A percentile compares a stretch with the other conserved stretches of the same genome.
These are phyloP conservation scores for Condylostylus longicornis DNA, from an alignment of 1,140 invertebrate species.

Conservation along the genomic window DNA sequence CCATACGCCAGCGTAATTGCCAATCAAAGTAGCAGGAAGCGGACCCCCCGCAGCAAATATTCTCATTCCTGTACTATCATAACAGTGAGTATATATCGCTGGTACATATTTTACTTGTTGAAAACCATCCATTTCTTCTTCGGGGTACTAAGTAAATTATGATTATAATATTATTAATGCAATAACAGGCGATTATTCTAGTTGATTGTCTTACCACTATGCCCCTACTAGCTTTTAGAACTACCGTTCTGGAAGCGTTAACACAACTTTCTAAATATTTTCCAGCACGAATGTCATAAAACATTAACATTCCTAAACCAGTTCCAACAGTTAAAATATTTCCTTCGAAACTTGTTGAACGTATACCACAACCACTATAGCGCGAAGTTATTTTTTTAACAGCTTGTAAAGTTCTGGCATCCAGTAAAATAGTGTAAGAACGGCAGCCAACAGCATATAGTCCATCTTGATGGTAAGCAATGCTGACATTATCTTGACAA, in stretches of 20 bases:
- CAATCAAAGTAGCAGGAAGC: conserved; percentile 72
- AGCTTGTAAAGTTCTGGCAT: conserved; percentile 69
- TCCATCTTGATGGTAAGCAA: conserved; percentile 65
- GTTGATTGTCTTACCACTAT: conserved; percentile 58
- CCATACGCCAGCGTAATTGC: conserved; percentile 61
- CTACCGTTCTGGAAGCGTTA: conserved; percentile 72
- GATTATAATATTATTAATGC: not conserved
- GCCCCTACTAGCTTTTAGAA: conserved; percentile 75
- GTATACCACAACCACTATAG: conserved; percentile 70
- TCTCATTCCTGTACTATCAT: conserved; percentile 77
- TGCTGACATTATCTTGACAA: conserved; percentile 83
- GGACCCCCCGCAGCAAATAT: conserved; percentile 90
- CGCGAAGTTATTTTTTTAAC: conserved; percentile 53
- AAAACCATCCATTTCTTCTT: conserved; percentile 67
- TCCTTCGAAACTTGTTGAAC: conserved; percentile 79
- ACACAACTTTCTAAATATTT: conserved; percentile 85
- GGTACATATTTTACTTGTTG: conserved; percentile 77
- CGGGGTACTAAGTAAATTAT: conserved; percentile 49
- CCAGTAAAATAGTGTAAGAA: conserved; percentile 78
- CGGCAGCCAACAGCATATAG: conserved; percentile 86
- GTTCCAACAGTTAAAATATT: conserved; percentile 86
- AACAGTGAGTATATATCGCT: conserved; percentile 92
- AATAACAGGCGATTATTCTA: not conserved
- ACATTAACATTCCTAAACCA: conserved; percentile 78
- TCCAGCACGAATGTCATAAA: conserved; percentile 80